Evolutionary conservation across 2,888 invertebrate genomes (phyloP), one percentile per base, ranked within the genome.

Genomic region (Trissolcus japonicus): DNA sequence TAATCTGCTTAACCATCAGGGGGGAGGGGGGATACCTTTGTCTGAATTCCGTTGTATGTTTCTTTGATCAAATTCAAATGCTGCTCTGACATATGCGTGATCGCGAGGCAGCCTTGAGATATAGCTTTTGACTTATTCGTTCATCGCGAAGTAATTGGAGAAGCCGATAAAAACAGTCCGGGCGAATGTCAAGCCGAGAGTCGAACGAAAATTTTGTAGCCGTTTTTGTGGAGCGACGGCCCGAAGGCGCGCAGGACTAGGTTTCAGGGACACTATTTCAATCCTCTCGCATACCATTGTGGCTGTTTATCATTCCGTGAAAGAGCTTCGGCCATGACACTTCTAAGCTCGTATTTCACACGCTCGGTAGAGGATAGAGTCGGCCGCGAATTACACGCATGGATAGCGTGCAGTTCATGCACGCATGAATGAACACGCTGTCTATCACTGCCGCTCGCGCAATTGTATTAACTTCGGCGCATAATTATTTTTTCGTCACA

Each of bases 291-390:
- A 76, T 79, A 65, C 75, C 79, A 73, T 51, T 41, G 72, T 43
- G 57, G 53, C 79, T 75, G 72, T 79, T 75, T 76, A 76, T 79
- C 79, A 79, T 75, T 73, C 72, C 76, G 56, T 63, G 76, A 73
- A 76, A 76, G 76, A 79, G 79, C 75, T 43, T 14, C 79, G 76
- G 63, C 76, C 79, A 67, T 76, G 79, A 79, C 79, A 76, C 79
- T 79, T 76, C 72, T 76, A 73, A 69, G 79, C 76, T 79, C 79
- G 73, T 76, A 79, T 79, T 79, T 79, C 76, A 79, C 79, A 46
- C 53, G 72, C 62, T 53, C 35, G 66, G 63, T 53, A 57, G 65
- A 66, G 57, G 71, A 66, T 67, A 72, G 35, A 35, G 67, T 71
- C 72, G 78, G 66, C 75, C 74, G 75, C 71, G 78, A 78, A 74